These are phyloP conservation scores for Thunnus thynnus DNA, from an alignment of 2,113 vertebrate genomes.

Conservation along the genomic window DNA sequence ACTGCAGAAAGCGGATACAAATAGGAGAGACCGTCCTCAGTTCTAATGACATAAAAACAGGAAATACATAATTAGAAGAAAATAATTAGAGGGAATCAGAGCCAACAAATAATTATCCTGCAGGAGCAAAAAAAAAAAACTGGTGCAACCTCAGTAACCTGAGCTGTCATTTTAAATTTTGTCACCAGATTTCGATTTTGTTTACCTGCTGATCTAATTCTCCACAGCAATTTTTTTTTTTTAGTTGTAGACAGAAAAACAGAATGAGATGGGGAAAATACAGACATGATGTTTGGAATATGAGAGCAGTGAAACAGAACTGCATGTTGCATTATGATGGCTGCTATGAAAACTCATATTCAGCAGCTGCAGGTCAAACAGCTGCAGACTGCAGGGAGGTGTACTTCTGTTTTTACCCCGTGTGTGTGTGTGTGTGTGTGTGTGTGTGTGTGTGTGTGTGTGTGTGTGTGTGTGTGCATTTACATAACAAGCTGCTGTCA, in stretches of 20 bases:
- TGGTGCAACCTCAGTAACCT: conserved; percentile 4
- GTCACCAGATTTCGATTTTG: conserved; percentile 4
- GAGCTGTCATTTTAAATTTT: conserved; percentile 10
- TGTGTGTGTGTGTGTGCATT: neutral
- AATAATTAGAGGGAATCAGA: conserved; percentile 43
- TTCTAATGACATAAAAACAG: conserved; percentile 10
- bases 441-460: neutral
- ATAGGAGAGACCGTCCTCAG: neutral
- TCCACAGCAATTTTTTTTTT: neutral
- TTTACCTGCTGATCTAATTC: conserved; percentile 45
- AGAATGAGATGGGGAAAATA: neutral
- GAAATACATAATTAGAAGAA: conserved; percentile 33
- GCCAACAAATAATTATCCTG: conserved; percentile 45
- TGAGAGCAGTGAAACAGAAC: neutral
- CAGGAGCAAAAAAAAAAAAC: conserved; percentile 10
- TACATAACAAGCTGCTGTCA: no score
- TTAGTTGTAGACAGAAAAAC: neutral
- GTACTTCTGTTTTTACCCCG: no score
- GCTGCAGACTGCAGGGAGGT: conserved; percentile 20
- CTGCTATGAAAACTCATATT: neutral
- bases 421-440: conserved; percentile 5
- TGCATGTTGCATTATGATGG: neutral
- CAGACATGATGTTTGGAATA: neutral
- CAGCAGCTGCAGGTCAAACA: conserved; percentile 50
- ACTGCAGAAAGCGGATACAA: neutral